Evolutionary conservation across 2,888 invertebrate species (phyloP), one percentile per base, ranked within the genome.

Genomic region (Beris morrisii): DNA sequence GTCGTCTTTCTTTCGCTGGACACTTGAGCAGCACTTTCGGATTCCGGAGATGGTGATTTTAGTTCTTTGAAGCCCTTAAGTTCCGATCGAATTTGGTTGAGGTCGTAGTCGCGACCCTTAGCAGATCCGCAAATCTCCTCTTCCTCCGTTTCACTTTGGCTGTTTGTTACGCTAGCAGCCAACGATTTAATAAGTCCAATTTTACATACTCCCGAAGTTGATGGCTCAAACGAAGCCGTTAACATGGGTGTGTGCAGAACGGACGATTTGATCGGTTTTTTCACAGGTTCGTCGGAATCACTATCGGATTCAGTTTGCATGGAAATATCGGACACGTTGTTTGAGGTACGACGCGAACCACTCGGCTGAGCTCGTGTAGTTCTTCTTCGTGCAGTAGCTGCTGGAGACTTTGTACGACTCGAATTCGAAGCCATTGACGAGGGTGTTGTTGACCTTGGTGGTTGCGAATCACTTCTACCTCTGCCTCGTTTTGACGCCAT

Each of bases 51-150:
- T n/a, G 82, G 73, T 4, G 81, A 73, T 74, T 86, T 86, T 0
- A 86, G 82, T 73, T 87, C 87, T 63, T 87, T 86, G 58, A 92
- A 86, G 5, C 92, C 93, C 78, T 93, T 93, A 4, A 93, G 79
- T 76, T 93, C 93, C 0, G 91, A 91, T 71, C 92, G 83, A 67
- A 93, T 92, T 81, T 92, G 91, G 79, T 90, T 92, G 30, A 93
- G 83, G 79, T 93, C 93, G 75, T 90, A 92, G 75, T 92, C 92
- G 4, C 91, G 84, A 1, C 88, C 88, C 75, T 87, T 87, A 13
- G 71, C 73, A 50, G 73, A 69, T 9, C 64, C 63, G 4, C 81
- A 77, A 38, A 81, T 77, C 68, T 82, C 77, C 69, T 83, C 83
- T n/a, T 77, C 79, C 15, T 77, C 77, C 11, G 76, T 78, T 5